phyloP scores from a whole-genome alignment of 2,113 vertebrate genomes.

The Ageneiosus marmoratus region DNA sequence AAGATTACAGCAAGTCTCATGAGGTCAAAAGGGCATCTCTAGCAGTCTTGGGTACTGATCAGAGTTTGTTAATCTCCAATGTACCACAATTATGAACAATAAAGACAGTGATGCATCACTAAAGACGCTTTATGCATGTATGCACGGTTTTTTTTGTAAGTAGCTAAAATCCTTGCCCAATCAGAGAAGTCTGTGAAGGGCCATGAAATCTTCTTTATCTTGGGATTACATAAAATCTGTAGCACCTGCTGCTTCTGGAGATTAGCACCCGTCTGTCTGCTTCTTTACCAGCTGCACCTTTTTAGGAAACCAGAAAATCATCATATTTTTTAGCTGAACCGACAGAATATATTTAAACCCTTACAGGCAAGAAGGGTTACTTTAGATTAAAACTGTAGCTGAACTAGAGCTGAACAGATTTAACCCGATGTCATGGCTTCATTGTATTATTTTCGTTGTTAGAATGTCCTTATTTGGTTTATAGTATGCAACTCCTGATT shows the following conservation, averaged over 20 bases:
- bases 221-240: constrained; percentile 67
- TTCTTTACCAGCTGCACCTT: constrained; percentile 40
- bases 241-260: constrained; percentile 68
- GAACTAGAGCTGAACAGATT: background rate
- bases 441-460: background rate
- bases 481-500: background rate
- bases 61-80: background rate
- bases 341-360: background rate
- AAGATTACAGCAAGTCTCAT: background rate
- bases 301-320: constrained; percentile 1
- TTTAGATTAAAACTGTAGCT: background rate
- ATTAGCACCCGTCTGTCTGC: constrained; percentile 72
- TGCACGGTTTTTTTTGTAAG: background rate
- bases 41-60: background rate
- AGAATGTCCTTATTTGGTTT: background rate
- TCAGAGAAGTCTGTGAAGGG: constrained; percentile 31
- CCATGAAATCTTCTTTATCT: constrained; percentile 58
- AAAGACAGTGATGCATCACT: background rate
- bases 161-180: background rate
- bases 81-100: background rate
- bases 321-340: background rate
- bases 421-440: background rate
- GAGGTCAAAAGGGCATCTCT: background rate
- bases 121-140: background rate
- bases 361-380: background rate